phyloP scores from a whole-genome alignment of 2,797 vertebrate species.

The Cheirogaleus major region DNA sequence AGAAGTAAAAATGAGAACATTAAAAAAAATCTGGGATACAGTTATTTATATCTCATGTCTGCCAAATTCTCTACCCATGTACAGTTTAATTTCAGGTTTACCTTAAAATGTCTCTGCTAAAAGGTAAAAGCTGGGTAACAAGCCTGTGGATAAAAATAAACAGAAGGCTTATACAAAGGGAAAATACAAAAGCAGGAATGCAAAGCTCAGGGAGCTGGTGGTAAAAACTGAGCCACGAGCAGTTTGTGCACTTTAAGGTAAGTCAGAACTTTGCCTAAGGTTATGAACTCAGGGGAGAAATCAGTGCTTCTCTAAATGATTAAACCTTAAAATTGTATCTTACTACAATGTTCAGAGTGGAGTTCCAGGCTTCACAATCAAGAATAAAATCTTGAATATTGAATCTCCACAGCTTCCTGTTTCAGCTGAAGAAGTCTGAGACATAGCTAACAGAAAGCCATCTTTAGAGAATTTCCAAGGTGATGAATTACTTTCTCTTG shows the following conservation, averaged over 20 bases:
- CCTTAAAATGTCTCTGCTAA: conserved; percentile 46
- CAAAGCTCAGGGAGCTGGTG: not conserved
- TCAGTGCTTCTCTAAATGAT: not conserved
- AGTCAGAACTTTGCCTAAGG: not conserved
- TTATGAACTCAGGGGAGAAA: not conserved
- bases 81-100: conserved; percentile 67
- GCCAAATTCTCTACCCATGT: not conserved
- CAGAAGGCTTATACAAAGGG: conserved; percentile 47
- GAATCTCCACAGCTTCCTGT: not conserved
- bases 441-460: not conserved
- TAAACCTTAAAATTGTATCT: not conserved
- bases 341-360: not conserved
- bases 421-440: not conserved
- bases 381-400: not conserved
- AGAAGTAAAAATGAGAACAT: conserved; percentile 47
- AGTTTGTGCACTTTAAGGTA: conserved; percentile 14
- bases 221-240: not conserved
- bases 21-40: not conserved
- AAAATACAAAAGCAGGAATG: conserved; percentile 43
- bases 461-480: not conserved
- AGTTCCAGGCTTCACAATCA: not conserved
- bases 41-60: conserved; percentile 52
- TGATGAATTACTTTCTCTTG: not conserved
- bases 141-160: conserved; percentile 55
- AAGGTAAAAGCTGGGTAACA: conserved; percentile 23